These are phyloP conservation scores for Tachysurus vachellii DNA, from an alignment of 2,113 vertebrate species.

Conservation along the genomic window DNA sequence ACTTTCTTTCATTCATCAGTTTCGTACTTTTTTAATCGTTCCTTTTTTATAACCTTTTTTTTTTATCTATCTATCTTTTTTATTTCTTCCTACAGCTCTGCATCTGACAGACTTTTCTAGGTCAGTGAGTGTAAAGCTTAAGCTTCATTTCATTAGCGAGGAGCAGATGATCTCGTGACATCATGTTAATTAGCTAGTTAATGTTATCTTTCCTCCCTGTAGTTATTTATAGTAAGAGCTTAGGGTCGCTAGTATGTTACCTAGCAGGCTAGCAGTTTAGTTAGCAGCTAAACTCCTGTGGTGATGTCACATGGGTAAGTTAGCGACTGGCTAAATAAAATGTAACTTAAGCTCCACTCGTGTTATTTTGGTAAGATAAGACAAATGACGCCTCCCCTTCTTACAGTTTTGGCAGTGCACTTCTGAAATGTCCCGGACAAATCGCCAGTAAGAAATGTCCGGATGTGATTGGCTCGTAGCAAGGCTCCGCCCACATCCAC, in stretches of 20 bases:
- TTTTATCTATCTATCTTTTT: not conserved
- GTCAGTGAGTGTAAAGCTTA: not conserved
- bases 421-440: not conserved
- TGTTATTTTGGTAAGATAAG: not conserved
- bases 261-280: too few species aligned
- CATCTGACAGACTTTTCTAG: not conserved
- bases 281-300: not conserved
- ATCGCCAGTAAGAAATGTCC: not conserved
- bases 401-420: not conserved
- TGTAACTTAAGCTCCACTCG: constrained; percentile 13
- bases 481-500: not conserved
- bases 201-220: not conserved
- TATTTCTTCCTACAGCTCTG: too few species aligned
- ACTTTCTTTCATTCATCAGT: not conserved
- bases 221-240: not conserved
- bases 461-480: not conserved
- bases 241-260: not conserved
- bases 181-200: not conserved
- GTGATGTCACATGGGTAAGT: not conserved
- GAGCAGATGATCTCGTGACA: not conserved
- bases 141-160: not conserved
- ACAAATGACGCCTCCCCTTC: not conserved
- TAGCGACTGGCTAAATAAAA: not conserved
- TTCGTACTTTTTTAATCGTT: not conserved
- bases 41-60: too few species aligned